Percentiles rank a stretch among this genome's conserved stretches.
Conservation (phyloP, 1,140 invertebrate genomes). For the Ectropis grisescens region DNA sequence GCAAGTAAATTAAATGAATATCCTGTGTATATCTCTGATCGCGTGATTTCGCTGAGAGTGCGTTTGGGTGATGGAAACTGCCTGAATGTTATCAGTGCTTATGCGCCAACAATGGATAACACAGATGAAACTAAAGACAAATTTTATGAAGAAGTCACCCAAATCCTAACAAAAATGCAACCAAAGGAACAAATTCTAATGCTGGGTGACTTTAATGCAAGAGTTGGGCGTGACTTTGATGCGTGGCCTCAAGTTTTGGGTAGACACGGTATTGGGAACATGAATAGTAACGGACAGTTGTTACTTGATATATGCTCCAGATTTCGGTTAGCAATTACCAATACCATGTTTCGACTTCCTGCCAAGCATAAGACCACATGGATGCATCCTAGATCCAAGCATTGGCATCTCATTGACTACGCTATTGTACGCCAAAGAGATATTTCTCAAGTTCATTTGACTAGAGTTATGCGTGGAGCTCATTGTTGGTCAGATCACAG, state of each 20-base stretch:
- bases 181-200: slow-evolving; percentile 13
- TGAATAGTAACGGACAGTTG: slow-evolving; percentile 18
- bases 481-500: slow-evolving; percentile 18
- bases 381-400: slow-evolving; percentile 19
- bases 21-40: slow-evolving; percentile 14
- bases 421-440: slow-evolving; percentile 17
- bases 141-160: slow-evolving; percentile 14
- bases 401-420: slow-evolving; percentile 23
- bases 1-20: slow-evolving; percentile 1
- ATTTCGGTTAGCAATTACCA: slow-evolving; percentile 15
- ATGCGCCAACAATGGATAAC: slow-evolving; percentile 14
- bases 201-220: slow-evolving; percentile 19
- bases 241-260: slow-evolving; percentile 18
- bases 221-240: slow-evolving; percentile 13
- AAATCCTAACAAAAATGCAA: slow-evolving; percentile 1
- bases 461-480: slow-evolving; percentile 21
- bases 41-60: slow-evolving; percentile 12
- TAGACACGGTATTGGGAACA: slow-evolving; percentile 18
- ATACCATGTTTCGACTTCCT: slow-evolving; percentile 20
- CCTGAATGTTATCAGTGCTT: slow-evolving; percentile 18
- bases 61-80: slow-evolving; percentile 12
- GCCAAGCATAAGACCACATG: slow-evolving; percentile 22
- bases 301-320: slow-evolving; percentile 19
- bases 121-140: slow-evolving; percentile 10
- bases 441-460: slow-evolving; percentile 14